Conservation (phyloP, 2,888 invertebrate genomes). For the Nomada fabriciana region DNA sequence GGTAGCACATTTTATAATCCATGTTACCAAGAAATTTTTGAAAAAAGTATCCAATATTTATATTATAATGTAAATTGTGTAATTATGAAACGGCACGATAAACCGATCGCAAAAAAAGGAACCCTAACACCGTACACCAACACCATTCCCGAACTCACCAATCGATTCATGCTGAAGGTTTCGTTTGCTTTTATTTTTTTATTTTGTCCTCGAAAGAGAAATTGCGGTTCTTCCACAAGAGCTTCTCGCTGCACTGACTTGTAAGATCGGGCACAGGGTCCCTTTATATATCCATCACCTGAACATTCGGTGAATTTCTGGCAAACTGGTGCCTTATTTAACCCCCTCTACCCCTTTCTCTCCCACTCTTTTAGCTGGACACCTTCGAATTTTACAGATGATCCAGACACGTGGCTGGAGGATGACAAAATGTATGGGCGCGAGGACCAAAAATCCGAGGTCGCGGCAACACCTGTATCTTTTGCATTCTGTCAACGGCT, state of each 20-base stretch:
- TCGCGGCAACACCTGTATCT: conserved; percentile 20
- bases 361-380: conserved; percentile 35
- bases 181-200: conserved; percentile 9
- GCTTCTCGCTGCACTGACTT: conserved; percentile 75
- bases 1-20: no score
- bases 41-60: no score
- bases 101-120: not conserved
- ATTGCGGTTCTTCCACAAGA: conserved; percentile 33
- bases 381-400: conserved; percentile 63
- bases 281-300: conserved; percentile 79
- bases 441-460: conserved; percentile 44
- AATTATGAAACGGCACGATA: conserved; percentile 9
- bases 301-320: conserved; percentile 75
- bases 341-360: conserved; percentile 56
- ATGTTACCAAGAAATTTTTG: not conserved
- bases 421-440: conserved; percentile 17
- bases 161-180: conserved; percentile 63
- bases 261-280: conserved; percentile 66
- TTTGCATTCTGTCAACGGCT: not conserved
- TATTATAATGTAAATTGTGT: no score
- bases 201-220: conserved; percentile 16
- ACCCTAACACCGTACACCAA: not conserved
- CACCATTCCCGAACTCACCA: conserved; percentile 66
- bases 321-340: conserved; percentile 73
- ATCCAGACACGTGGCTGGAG: conserved; percentile 17